Percentiles rank a stretch among this genome's conserved stretches.
Evolutionary conservation across 2,888 invertebrate species (phyloP).

Genomic region (Incurvaria masculella): DNA sequence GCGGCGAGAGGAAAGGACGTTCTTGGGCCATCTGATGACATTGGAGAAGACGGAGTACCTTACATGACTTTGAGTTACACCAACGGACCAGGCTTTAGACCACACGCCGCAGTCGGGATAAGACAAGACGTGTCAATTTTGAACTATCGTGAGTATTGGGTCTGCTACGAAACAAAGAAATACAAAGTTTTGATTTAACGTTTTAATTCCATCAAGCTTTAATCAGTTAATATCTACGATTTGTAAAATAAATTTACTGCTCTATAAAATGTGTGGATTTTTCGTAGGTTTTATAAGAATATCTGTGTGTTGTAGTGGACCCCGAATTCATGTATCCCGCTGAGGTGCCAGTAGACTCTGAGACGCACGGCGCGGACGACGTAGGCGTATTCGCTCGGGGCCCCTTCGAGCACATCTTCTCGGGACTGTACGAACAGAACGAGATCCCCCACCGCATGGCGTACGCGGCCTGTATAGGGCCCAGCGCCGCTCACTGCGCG

Average conservation of each 20-base stretch:
- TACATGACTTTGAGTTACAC: slow-evolving; percentile 62
- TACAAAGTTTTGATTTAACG: no score
- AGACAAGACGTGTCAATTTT: slow-evolving; percentile 41
- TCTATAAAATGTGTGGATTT: no score
- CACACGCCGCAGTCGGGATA: slow-evolving; percentile 25
- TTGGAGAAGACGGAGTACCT: slow-evolving; percentile 46
- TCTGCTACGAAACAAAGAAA: no score
- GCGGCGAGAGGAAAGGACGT: slow-evolving; percentile 48
- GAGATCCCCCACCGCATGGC: slow-evolving; percentile 73
- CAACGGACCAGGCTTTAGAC: slow-evolving; percentile 59
- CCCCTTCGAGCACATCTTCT: slow-evolving; percentile 78
- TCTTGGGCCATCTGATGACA: slow-evolving; percentile 34
- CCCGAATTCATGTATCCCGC: slow-evolving; percentile 56
- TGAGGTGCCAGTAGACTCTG: slow-evolving; percentile 57
- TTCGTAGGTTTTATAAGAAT: no score
- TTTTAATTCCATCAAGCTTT: no score
- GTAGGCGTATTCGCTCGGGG: slow-evolving; percentile 74
- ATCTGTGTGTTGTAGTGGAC: slow-evolving; percentile 43
- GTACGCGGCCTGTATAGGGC: slow-evolving; percentile 70
- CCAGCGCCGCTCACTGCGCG: no score
- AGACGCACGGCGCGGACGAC: slow-evolving; percentile 79
- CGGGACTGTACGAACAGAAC: slow-evolving; percentile 76
- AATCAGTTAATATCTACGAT: no score
- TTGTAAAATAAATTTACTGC: no score
- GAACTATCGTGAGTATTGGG: no score